Conservation (phyloP, 2,888 invertebrate species). For the Spodoptera exigua region DNA sequence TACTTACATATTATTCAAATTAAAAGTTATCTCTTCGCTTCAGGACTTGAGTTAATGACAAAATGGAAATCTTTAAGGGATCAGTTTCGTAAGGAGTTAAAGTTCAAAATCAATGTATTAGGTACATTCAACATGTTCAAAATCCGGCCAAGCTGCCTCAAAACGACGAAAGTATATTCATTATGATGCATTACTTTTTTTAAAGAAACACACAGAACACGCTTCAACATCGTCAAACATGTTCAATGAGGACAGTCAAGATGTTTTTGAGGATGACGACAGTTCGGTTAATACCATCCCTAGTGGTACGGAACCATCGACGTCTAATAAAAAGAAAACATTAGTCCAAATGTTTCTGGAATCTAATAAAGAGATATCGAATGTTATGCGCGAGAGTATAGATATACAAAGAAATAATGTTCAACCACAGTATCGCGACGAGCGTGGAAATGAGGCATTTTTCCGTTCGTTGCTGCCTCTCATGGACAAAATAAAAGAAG, state of each 20-base stretch:
- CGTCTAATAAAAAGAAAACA: conserved; percentile 50
- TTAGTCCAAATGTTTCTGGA: conserved; percentile 54
- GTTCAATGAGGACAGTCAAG: conserved; percentile 55
- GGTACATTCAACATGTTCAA: conserved; percentile 48
- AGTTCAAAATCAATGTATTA: too few species aligned
- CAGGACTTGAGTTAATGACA: conserved; percentile 43
- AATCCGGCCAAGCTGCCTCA: conserved; percentile 50
- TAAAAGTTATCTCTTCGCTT: conserved; percentile 33
- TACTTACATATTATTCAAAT: conserved; percentile 19
- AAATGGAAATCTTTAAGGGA: conserved; percentile 49
- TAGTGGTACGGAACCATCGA: conserved; percentile 49
- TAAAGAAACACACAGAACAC: conserved; percentile 52
- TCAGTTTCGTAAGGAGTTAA: conserved; percentile 46
- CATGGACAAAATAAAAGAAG: conserved; percentile 56
- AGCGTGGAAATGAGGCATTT: conserved; percentile 55
- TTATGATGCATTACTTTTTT: conserved; percentile 54
- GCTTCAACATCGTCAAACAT: conserved; percentile 57
- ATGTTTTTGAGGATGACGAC: conserved; percentile 55
- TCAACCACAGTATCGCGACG: conserved; percentile 49
- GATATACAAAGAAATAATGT: conserved; percentile 49
- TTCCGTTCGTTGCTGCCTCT: conserved; percentile 52
- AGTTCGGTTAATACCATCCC: conserved; percentile 51
- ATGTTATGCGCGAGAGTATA: conserved; percentile 53
- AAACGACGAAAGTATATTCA: conserved; percentile 53
- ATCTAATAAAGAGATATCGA: conserved; percentile 48